Percentiles rank a stretch among this genome's conserved stretches.
These are phyloP conservation scores for Phymastichus coffea DNA, from an alignment of 1,140 invertebrate genomes.

Conservation along the genomic window DNA sequence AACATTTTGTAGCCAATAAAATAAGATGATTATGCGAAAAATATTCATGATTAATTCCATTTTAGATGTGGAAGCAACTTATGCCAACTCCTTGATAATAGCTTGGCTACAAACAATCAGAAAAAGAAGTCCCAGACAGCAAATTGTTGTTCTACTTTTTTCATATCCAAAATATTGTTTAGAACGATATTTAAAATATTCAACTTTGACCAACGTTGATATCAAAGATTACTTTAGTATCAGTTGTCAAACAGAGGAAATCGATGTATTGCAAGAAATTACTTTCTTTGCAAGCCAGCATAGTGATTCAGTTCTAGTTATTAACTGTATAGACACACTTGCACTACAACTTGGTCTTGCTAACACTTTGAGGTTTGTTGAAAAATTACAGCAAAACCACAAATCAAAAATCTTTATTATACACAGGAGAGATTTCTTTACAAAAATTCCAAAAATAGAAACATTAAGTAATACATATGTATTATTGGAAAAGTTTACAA, in stretches of 20 bases:
- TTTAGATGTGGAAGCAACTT: slow-evolving; percentile 39
- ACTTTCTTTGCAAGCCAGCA: slow-evolving; percentile 28
- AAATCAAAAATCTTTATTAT: slow-evolving; percentile 45
- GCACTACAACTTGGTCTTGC: slow-evolving; percentile 38
- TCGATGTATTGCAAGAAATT: slow-evolving; percentile 35
- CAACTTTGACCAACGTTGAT: slow-evolving; percentile 34
- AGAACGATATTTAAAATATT: slow-evolving; percentile 27
- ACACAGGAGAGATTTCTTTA: slow-evolving; percentile 42
- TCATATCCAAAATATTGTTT: slow-evolving; percentile 37
- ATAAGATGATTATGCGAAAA: not conserved
- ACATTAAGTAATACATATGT: slow-evolving; percentile 48
- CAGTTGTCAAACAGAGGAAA: slow-evolving; percentile 34
- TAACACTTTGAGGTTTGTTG: slow-evolving; percentile 41
- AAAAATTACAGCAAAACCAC: slow-evolving; percentile 39
- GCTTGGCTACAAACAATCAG: slow-evolving; percentile 46
- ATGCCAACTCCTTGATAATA: slow-evolving; percentile 38
- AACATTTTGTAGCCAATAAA: not conserved
- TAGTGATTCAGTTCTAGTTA: slow-evolving; percentile 36
- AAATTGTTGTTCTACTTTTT: slow-evolving; percentile 42
- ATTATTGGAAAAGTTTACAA: slow-evolving; percentile 34
- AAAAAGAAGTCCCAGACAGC: slow-evolving; percentile 27
- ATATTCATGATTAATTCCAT: slow-evolving; percentile 15
- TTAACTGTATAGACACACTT: slow-evolving; percentile 49
- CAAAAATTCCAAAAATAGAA: slow-evolving; percentile 44
- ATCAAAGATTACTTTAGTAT: slow-evolving; percentile 47